These are phyloP conservation scores for Dipodomys ordii DNA, from an alignment of 2,113 vertebrate genomes.

Conservation along the genomic window DNA sequence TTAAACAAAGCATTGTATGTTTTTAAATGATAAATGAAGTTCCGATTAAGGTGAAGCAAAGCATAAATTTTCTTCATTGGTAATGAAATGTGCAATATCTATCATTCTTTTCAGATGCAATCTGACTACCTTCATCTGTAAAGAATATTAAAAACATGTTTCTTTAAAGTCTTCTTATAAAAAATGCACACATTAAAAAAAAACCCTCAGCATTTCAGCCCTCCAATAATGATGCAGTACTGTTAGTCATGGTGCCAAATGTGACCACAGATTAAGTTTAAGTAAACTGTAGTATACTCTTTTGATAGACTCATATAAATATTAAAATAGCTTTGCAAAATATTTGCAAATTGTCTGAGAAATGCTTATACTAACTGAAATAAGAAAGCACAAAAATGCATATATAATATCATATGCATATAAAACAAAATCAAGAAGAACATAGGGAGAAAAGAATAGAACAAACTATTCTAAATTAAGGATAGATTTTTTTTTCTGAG, in stretches of 20 bases:
- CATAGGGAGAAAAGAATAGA: neutral
- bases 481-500: conserved; percentile 22
- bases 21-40: neutral
- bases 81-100: conserved; percentile 5
- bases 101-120: conserved; percentile 15
- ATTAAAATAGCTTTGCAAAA: conserved; percentile 15
- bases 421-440: conserved; percentile 28
- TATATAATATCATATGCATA: neutral
- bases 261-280: neutral
- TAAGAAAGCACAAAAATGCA: neutral
- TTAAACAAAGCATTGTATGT: neutral
- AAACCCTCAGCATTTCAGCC: neutral
- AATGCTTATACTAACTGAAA: conserved; percentile 41
- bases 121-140: neutral
- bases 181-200: neutral
- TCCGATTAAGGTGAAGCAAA: neutral
- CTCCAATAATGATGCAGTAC: neutral
- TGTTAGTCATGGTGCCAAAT: neutral
- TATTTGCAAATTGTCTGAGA: neutral
- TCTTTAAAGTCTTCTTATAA: neutral
- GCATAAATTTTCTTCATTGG: neutral
- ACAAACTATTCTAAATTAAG: neutral
- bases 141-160: conserved; percentile 10
- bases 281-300: neutral
- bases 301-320: conserved; percentile 6